Conservation (phyloP, 1,140 invertebrate species). For the Drosophila mauritiana region DNA sequence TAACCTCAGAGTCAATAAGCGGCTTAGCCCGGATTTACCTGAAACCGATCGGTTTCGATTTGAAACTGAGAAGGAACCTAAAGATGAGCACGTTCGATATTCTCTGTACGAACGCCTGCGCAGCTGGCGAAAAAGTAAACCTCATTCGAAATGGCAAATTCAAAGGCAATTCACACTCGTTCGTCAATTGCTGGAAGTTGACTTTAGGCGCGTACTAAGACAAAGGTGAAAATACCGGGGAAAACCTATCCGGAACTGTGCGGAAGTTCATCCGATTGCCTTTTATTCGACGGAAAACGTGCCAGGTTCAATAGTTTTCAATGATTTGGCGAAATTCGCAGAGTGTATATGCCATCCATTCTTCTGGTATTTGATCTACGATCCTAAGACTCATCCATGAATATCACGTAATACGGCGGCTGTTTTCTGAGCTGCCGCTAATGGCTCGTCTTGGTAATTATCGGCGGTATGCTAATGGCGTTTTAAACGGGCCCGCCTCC, state of each 20-base stretch:
- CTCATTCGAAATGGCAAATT: conserved; percentile 58
- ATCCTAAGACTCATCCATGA: conserved; percentile 9
- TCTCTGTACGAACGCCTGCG: conserved; percentile 52
- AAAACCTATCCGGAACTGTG: conserved; percentile 60
- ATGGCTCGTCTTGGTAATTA: conserved; percentile 71
- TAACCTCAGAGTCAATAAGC: conserved; percentile 76
- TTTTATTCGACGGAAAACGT: conserved; percentile 34
- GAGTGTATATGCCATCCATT: conserved; percentile 3
- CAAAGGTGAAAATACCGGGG: conserved; percentile 28
- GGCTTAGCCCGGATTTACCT: conserved; percentile 70
- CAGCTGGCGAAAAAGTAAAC: conserved; percentile 64
- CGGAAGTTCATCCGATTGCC: conserved; percentile 60
- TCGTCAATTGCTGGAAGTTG: conserved; percentile 76
- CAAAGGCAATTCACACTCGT: conserved; percentile 78
- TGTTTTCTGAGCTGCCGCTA: conserved; percentile 66
- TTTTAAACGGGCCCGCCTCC: conserved; percentile 63
- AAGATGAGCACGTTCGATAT: conserved; percentile 59
- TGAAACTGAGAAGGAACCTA: conserved; percentile 4
- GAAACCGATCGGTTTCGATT: conserved; percentile 36
- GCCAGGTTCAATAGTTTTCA: conserved; percentile 44
- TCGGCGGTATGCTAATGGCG: conserved; percentile 75
- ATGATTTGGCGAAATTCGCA: conserved; percentile 61
- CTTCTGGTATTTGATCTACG: conserved; percentile 52
- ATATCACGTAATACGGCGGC: conserved; percentile 79
- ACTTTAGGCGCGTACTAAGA: conserved; percentile 69